These are phyloP conservation scores for Gopherus evgoodei DNA, from an alignment of 2,113 vertebrate genomes.

Conservation along the genomic window DNA sequence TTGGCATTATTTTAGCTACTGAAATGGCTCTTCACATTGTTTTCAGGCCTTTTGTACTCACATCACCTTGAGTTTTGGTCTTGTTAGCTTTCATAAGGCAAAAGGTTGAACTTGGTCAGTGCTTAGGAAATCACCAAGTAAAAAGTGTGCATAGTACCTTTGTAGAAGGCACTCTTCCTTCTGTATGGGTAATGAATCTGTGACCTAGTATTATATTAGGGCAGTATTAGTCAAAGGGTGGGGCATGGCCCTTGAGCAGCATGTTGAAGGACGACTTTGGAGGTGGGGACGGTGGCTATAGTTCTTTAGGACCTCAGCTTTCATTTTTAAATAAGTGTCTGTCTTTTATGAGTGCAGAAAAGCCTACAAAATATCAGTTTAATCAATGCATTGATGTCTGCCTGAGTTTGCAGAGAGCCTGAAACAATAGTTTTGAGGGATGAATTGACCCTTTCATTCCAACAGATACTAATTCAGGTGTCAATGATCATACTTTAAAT, in stretches of 20 bases:
- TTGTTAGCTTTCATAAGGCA: neutral
- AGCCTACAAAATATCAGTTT: constrained; percentile 24
- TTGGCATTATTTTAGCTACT: constrained; percentile 17
- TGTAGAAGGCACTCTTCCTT: neutral
- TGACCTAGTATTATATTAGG: neutral
- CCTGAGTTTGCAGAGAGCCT: constrained; percentile 19
- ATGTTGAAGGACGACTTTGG: constrained; percentile 1
- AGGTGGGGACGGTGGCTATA: neutral
- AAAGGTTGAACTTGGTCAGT: neutral
- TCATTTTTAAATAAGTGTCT: constrained; percentile 13
- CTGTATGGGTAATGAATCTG: neutral
- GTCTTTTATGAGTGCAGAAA: neutral
- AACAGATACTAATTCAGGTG: neutral
- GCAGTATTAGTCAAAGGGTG: neutral
- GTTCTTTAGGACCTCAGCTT: constrained; percentile 28
- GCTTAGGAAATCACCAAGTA: neutral
- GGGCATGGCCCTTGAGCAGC: neutral
- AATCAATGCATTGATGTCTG: constrained; percentile 14
- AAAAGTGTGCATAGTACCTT: constrained; percentile 8
- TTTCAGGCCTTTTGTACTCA: neutral
- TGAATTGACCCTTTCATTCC: constrained; percentile 43
- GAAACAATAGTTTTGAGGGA: constrained; percentile 55
- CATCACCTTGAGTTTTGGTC: constrained; percentile 1
- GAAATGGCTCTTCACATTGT: neutral
- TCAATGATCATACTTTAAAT: neutral